These are phyloP conservation scores for Myripristis jacobus DNA, from an alignment of 2,797 vertebrate species.

Conservation along the genomic window DNA sequence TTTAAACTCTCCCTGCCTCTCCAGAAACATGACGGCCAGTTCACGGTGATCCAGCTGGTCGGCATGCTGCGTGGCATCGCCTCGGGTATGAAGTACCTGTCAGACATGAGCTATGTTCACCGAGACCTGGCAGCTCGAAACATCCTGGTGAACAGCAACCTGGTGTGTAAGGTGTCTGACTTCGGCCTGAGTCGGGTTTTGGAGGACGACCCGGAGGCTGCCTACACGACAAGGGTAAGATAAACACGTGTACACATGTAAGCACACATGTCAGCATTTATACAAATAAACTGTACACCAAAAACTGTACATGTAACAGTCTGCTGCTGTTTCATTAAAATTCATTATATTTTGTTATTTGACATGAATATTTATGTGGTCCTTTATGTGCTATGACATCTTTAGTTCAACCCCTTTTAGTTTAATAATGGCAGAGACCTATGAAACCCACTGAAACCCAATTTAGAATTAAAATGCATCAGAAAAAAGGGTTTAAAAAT, in stretches of 20 bases:
- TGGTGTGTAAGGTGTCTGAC: slow-evolving; percentile 91
- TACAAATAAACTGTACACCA: slow-evolving; percentile 18
- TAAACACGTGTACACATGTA: not conserved
- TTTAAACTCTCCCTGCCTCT: slow-evolving; percentile 49
- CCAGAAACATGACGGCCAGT: slow-evolving; percentile 87
- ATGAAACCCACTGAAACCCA: too few species aligned
- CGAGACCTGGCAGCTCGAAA: slow-evolving; percentile 88
- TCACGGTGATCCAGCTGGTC: slow-evolving; percentile 91
- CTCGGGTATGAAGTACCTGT: too few species aligned
- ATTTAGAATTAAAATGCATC: slow-evolving; percentile 5
- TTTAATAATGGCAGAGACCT: not conserved
- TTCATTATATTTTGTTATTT: too few species aligned
- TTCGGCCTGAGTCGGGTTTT: slow-evolving; percentile 89
- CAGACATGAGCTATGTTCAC: too few species aligned
- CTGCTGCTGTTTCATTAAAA: too few species aligned
- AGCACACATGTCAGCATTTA: slow-evolving; percentile 25
- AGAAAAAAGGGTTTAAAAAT: slow-evolving; percentile 12
- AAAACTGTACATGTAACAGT: not conserved
- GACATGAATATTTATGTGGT: too few species aligned
- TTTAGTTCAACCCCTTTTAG: not conserved
- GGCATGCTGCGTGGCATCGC: too few species aligned
- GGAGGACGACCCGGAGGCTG: slow-evolving; percentile 89
- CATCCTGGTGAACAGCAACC: slow-evolving; percentile 90
- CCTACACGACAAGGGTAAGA: slow-evolving; percentile 64
- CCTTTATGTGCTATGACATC: too few species aligned